A percentile compares a stretch with the other conserved stretches of the same genome.
phyloP scores from a whole-genome alignment of 2,113 vertebrate genomes.

The Brienomyrus brachyistius region DNA sequence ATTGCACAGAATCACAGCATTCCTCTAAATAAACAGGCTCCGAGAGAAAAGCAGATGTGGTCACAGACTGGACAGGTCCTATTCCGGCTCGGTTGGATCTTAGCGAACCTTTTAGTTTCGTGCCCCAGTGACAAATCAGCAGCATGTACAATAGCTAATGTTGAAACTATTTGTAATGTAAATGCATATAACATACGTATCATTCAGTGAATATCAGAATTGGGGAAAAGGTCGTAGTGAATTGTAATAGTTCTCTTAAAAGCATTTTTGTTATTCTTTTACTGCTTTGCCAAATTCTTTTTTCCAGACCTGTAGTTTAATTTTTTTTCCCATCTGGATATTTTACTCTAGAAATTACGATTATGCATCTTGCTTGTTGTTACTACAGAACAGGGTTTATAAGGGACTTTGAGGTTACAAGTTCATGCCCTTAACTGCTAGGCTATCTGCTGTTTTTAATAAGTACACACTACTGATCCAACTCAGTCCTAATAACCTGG shows the following conservation, averaged over 20 bases:
- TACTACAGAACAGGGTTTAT: background rate
- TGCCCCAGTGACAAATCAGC: background rate
- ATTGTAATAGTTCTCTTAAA: background rate
- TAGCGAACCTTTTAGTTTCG: background rate
- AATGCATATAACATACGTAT: background rate
- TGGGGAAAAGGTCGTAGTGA: background rate
- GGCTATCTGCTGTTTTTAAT: background rate
- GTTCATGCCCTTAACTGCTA: background rate
- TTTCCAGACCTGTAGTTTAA: background rate
- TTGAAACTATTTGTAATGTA: background rate
- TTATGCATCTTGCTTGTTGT: background rate
- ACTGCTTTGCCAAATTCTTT: background rate
- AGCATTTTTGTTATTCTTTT: background rate
- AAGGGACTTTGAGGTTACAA: background rate
- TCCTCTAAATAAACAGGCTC: slow-evolving; percentile 31
- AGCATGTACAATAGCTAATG: background rate
- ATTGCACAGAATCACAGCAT: slow-evolving; percentile 36
- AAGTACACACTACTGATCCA: background rate
- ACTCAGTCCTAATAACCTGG: background rate
- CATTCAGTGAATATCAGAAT: background rate
- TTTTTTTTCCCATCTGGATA: background rate
- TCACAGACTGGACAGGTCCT: slow-evolving; percentile 25
- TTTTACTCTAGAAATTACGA: background rate
- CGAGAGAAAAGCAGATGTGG: slow-evolving; percentile 7
- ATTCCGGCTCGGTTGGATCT: background rate